Conservation (phyloP, 2,113 vertebrate genomes). For the Amphilophus citrinellus region DNA sequence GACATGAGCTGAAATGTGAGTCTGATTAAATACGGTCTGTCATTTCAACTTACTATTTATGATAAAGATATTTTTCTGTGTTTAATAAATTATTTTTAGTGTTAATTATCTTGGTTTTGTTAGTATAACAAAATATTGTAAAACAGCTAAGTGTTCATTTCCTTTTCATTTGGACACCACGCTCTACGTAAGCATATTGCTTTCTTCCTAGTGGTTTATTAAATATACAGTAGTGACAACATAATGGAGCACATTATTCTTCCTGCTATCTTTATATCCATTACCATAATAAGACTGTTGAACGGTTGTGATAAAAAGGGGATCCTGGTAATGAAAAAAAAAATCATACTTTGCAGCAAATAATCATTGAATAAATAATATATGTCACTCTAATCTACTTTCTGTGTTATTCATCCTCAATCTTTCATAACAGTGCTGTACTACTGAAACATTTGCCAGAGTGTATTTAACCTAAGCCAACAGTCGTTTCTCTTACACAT, state of each 20-base stretch:
- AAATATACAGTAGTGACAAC: conserved; percentile 21
- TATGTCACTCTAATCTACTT: conserved; percentile 15
- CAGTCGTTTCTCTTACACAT: conserved; percentile 6
- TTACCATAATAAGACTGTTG: conserved; percentile 42
- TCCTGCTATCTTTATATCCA: conserved; percentile 18
- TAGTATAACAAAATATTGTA: background rate
- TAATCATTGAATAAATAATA: conserved; percentile 14
- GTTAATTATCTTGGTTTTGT: background rate
- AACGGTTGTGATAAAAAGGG: conserved; percentile 49
- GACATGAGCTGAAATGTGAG: conserved; percentile 51
- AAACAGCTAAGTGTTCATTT: background rate
- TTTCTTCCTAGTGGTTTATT: conserved; percentile 24
- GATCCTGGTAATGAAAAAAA: conserved; percentile 42
- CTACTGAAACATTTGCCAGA: conserved; percentile 18
- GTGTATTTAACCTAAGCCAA: conserved; percentile 24
- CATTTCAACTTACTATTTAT: conserved; percentile 17
- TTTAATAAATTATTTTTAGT: background rate
- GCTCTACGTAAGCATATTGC: background rate
- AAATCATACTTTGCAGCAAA: conserved; percentile 42
- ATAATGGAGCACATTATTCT: conserved; percentile 39
- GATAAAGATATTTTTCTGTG: conserved; percentile 5
- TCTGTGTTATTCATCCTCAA: conserved; percentile 37
- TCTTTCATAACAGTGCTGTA: background rate
- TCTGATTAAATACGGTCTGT: conserved; percentile 51
- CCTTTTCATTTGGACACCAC: conserved; percentile 12